These are phyloP conservation scores for Agonopterix subpropinquella DNA, from an alignment of 2,888 invertebrate genomes.

Conservation along the genomic window DNA sequence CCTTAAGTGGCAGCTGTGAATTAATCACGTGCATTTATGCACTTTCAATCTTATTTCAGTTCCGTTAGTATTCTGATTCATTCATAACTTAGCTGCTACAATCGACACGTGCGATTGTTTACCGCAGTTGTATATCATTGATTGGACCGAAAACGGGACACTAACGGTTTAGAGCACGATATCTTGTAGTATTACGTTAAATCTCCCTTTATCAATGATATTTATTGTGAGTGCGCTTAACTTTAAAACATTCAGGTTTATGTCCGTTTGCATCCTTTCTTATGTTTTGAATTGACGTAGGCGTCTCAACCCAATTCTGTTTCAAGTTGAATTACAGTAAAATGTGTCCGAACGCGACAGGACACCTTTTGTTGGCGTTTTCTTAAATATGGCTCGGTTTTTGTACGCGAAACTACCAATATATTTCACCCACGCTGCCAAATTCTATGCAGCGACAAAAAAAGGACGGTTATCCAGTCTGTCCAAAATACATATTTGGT, in stretches of 20 bases:
- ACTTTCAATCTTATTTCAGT: constrained; percentile 60
- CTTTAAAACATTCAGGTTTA: constrained; percentile 57
- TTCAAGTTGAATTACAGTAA: constrained; percentile 46
- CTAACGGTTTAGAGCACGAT: constrained; percentile 45
- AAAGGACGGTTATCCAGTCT: constrained; percentile 41
- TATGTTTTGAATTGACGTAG: constrained; percentile 60
- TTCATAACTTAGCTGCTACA: constrained; percentile 21
- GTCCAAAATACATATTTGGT: constrained; percentile 43
- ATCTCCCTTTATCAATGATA: constrained; percentile 59
- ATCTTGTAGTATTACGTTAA: constrained; percentile 53
- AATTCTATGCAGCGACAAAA: constrained; percentile 54
- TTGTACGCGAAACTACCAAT: constrained; percentile 39
- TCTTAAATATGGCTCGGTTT: constrained; percentile 28
- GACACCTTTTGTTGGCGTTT: constrained; percentile 42
- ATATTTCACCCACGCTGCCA: constrained; percentile 51
- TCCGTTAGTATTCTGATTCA: constrained; percentile 43
- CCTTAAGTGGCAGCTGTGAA: constrained; percentile 57
- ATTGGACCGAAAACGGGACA: constrained; percentile 35
- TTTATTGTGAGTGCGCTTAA: constrained; percentile 63
- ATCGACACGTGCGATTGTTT: neutral
- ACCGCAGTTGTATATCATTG: constrained; percentile 24
- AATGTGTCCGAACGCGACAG: constrained; percentile 32
- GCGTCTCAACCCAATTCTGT: constrained; percentile 57
- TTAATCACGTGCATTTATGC: constrained; percentile 61
- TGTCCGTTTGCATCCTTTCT: constrained; percentile 39